A percentile compares a stretch with the other conserved stretches of the same genome.
Conservation (phyloP, 2,797 vertebrate species). For the Clarias laeviceps region DNA sequence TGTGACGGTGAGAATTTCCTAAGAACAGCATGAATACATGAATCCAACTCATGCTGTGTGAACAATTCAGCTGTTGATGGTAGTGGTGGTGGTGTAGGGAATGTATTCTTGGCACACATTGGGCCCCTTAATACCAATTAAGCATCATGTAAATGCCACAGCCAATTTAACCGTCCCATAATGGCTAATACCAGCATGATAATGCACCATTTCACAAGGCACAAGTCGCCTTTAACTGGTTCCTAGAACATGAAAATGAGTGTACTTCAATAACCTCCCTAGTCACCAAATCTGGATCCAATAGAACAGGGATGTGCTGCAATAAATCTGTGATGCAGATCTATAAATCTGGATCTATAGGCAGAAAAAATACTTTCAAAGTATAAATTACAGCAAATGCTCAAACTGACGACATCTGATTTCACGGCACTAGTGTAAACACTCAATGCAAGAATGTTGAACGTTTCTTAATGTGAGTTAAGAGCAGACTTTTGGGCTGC, state of each 20-base stretch:
- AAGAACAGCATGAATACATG: neutral
- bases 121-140: neutral
- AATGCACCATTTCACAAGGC: neutral
- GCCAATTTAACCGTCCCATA: neutral
- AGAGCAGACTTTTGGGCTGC: no score
- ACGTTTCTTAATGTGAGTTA: no score
- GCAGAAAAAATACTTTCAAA: no score
- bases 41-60: neutral
- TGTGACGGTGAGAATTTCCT: neutral
- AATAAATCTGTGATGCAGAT: neutral
- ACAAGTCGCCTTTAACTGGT: neutral
- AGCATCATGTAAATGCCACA: neutral
- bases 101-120: neutral
- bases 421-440: no score
- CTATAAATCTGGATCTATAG: no score
- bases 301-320: neutral
- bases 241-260: slow-evolving; percentile 14
- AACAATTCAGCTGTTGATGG: neutral
- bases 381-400: no score
- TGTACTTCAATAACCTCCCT: neutral
- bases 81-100: neutral
- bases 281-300: neutral
- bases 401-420: no score
- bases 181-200: neutral
- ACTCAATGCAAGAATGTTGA: no score